phyloP scores from a whole-genome alignment of 2,113 vertebrate species.

The Sapayoa aenigma region DNA sequence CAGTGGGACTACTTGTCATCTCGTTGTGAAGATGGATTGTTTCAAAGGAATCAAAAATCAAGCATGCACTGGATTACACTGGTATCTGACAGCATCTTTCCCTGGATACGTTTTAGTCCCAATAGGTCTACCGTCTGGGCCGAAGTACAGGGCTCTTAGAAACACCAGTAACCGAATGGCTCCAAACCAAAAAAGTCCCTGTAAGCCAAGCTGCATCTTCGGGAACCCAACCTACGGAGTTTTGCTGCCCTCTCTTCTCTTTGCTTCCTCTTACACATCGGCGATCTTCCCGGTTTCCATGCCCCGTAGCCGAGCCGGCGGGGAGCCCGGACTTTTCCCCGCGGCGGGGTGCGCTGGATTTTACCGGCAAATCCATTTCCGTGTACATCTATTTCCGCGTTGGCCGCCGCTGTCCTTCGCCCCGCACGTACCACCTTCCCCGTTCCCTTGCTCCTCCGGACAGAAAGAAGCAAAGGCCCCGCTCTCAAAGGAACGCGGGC shows the following conservation, averaged over 20 bases:
- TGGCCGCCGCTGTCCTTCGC: not conserved
- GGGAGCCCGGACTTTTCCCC: not conserved
- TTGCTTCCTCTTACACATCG: not conserved
- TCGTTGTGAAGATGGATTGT: rapidly evolving
- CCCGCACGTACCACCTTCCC: not conserved
- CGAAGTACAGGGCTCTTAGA: not conserved
- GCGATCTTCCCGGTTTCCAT: not conserved
- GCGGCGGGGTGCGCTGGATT: rapidly evolving
- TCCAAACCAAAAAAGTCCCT: not conserved
- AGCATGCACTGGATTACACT: not conserved
- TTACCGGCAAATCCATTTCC: not conserved
- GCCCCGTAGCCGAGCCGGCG: not conserved
- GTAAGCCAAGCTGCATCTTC: not conserved
- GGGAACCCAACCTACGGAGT: rapidly evolving
- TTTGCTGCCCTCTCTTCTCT: not conserved
- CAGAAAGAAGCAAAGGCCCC: no score
- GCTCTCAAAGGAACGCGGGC: not conserved
- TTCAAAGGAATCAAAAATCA: not conserved
- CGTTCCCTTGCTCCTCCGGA: not conserved
- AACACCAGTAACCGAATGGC: not conserved
- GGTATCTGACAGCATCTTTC: not conserved
- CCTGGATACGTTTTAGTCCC: not conserved
- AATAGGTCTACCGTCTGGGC: not conserved
- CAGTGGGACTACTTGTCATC: not conserved
- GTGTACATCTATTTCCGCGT: not conserved